Evolutionary conservation across 2,797 vertebrate species (phyloP), one percentile per base, ranked within the genome.

Genomic region (Rhinella marina): DNA sequence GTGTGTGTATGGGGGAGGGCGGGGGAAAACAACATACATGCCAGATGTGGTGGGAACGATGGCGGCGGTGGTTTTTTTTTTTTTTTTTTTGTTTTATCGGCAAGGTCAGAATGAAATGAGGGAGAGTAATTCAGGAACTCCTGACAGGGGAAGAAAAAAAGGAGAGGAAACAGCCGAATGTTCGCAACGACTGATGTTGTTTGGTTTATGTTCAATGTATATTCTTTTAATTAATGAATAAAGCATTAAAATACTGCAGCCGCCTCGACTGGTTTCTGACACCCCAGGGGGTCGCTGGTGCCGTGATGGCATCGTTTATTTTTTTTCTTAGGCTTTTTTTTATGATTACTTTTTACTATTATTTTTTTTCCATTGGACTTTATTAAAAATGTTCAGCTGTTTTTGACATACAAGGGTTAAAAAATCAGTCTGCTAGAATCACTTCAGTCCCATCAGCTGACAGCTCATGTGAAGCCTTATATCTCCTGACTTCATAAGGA

Each of bases 191-290:
- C 96, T 96, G 95, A 96, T 98, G 97, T 97, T 96, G 97, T 98
- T 97, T 97, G 95, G 94, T 95, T 96, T 96, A 96, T 95, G 95
- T 96, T 96, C 97, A 98, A 97, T 99, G 97, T 97, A 97, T 97
- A 96, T 98, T 98, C 96, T 99, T 99, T 98, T 98, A 98, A 98
- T 98, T 96, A 93, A 96, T 96, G 95, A 99, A 99, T 99, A 97
- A 99, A 99, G 96, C 95, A 96, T 97, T 95, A 94, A 96, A 96
- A 96, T 94, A 80, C 70, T 21, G 29, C 48, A 76, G 41, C 23
- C 0, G 72, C 7, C 27, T 23, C 41, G 12, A 13, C 81, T 64
- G 12, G 13, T 77, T 52, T 17, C 8, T 72, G 6, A 14, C 9
- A 16, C 25, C 61, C 21, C 19, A 19, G 5, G 13, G 19, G 3